A percentile compares a stretch with the other conserved stretches of the same genome.
Conservation (phyloP, 2,888 invertebrate genomes). For the Nemotelus pantherinus region DNA sequence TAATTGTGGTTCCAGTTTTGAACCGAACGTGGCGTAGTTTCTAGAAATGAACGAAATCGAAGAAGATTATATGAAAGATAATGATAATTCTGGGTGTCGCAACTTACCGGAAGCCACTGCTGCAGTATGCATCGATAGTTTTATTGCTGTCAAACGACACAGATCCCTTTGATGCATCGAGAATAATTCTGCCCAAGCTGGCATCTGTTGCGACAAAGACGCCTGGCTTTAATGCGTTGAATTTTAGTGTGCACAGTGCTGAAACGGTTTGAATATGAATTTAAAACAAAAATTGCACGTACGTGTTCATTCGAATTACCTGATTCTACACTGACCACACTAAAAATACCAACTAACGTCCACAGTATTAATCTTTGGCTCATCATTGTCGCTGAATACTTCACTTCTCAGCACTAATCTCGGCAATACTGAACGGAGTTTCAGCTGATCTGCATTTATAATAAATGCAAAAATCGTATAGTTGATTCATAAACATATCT, state of each 20-base stretch:
- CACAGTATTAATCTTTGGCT: too few relatives aligned
- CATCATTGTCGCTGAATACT: too few relatives aligned
- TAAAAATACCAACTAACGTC: too few relatives aligned
- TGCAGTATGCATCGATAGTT: constrained; percentile 8
- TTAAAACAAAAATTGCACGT: too few relatives aligned
- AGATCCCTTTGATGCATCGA: not conserved
- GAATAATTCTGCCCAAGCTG: not conserved
- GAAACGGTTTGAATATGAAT: not conserved
- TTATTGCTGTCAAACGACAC: not conserved
- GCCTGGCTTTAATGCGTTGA: not conserved
- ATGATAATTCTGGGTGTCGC: not conserved
- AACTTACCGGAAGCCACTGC: constrained; percentile 12
- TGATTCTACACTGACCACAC: too few relatives aligned
- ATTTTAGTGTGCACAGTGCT: constrained; percentile 8
- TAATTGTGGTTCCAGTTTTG: not conserved
- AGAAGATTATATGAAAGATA: not conserved
- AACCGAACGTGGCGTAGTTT: not conserved
- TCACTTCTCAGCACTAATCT: too few relatives aligned
- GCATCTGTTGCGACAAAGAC: not conserved
- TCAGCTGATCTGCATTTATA: too few relatives aligned
- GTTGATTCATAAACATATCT: too few relatives aligned
- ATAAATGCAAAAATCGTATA: too few relatives aligned
- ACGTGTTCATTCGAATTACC: too few relatives aligned
- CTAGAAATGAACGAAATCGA: constrained; percentile 10
- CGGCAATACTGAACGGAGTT: too few relatives aligned